Conservation (phyloP, 2,888 invertebrate species). For the Aspidiotus destructor region DNA sequence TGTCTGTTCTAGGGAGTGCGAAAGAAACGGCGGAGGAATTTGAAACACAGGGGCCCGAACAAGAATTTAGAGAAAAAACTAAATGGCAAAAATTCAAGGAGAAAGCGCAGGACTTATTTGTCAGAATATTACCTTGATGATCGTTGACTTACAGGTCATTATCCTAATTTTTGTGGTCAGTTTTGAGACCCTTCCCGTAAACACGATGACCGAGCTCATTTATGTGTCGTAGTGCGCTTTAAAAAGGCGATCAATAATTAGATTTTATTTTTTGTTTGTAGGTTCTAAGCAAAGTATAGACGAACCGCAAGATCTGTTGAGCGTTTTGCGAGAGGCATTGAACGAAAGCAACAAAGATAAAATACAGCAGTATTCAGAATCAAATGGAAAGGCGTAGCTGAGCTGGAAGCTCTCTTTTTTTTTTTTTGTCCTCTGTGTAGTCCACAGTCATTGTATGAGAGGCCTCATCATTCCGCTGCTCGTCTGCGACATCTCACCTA, state of each 20-base stretch:
- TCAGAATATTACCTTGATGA: too few relatives aligned
- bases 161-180: too few relatives aligned
- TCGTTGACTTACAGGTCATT: too few relatives aligned
- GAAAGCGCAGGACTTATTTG: too few relatives aligned
- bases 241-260: neutral
- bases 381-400: constrained; percentile 12
- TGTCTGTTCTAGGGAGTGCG: neutral
- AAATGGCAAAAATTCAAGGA: too few relatives aligned
- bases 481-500: neutral
- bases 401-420: neutral
- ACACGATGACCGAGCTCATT: too few relatives aligned
- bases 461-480: constrained; percentile 13
- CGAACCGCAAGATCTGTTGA: constrained; percentile 26
- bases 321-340: constrained; percentile 22
- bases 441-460: neutral
- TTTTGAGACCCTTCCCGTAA: too few relatives aligned
- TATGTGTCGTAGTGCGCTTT: neutral
- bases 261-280: neutral
- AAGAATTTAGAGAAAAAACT: too few relatives aligned
- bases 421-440: neutral
- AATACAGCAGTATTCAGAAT: constrained; percentile 3
- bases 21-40: constrained; percentile 7
- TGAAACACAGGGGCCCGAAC: constrained; percentile 7
- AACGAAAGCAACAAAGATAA: constrained; percentile 17
- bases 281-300: constrained; percentile 12